Evolutionary conservation across 2,888 invertebrate genomes (phyloP).

Genomic region (Athetis lepigone): DNA sequence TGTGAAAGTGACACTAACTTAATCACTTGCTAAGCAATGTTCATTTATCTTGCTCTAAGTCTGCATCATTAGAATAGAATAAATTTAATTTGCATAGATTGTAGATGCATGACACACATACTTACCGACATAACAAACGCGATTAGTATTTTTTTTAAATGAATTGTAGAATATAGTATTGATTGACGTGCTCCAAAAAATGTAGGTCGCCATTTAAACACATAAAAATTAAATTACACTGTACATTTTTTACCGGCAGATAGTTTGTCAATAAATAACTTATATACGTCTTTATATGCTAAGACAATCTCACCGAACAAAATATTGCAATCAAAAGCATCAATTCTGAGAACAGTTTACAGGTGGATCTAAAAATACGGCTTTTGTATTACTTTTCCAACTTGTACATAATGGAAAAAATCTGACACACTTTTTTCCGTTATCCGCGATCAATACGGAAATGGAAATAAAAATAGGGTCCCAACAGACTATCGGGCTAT

Average conservation of each 20-base stretch:
- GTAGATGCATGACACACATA: too few species aligned
- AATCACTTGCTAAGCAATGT: too few species aligned
- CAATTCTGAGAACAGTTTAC: conserved; percentile 2
- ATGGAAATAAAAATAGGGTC: conserved; percentile 38
- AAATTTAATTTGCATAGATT: too few species aligned
- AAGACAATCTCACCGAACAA: neutral
- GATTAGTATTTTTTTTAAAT: neutral
- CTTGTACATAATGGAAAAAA: conserved; percentile 27
- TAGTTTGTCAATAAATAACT: neutral
- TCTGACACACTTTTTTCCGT: conserved; percentile 33
- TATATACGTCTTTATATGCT: neutral
- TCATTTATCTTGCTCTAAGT: too few species aligned
- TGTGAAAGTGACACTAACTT: too few species aligned
- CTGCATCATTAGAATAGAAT: too few species aligned
- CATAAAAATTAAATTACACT: neutral
- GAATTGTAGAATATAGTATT: neutral
- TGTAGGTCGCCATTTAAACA: neutral
- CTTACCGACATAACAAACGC: too few species aligned
- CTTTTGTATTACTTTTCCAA: conserved; percentile 17
- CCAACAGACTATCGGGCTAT: conserved; percentile 29
- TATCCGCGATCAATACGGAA: conserved; percentile 39
- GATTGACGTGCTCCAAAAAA: neutral
- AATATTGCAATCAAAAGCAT: conserved; percentile 7
- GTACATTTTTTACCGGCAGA: neutral
- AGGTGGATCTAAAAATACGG: conserved; percentile 2